A percentile compares a stretch with the other conserved stretches of the same genome.
These are phyloP conservation scores for Sylvia borin DNA, from an alignment of 2,797 vertebrate genomes.

Conservation along the genomic window DNA sequence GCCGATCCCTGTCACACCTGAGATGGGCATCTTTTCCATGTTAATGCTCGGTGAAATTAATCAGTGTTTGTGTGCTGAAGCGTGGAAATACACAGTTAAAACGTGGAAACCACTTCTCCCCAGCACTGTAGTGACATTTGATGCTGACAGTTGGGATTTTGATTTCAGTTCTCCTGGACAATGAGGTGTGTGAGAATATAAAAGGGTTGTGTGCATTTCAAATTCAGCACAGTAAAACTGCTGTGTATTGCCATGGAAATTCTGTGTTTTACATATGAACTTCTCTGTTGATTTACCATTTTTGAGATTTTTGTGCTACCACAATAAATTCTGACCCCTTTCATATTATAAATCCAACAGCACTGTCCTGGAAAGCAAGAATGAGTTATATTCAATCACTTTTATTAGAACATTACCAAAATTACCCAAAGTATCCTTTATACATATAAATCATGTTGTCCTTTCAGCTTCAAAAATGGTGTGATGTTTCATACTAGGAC, in stretches of 20 bases:
- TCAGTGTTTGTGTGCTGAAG: not conserved
- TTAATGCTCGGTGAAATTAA: not conserved
- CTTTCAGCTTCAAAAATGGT: not conserved
- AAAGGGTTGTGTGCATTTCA: not conserved
- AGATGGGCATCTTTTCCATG: not conserved
- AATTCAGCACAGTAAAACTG: not conserved
- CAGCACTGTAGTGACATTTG: not conserved
- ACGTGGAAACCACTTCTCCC: fast-evolving
- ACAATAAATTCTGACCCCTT: not conserved
- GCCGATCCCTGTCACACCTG: not conserved
- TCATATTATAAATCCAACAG: not conserved
- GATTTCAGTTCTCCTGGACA: not conserved
- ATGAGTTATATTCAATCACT: not conserved
- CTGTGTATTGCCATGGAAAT: not conserved
- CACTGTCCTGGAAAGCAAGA: not conserved
- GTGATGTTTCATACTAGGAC: not conserved
- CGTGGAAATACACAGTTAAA: not conserved
- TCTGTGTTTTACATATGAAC: not conserved
- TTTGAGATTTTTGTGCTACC: not conserved
- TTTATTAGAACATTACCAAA: not conserved
- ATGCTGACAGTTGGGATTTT: not conserved
- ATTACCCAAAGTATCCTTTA: not conserved
- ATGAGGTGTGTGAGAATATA: not conserved
- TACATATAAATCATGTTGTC: not conserved
- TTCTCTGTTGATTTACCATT: not conserved